Evolutionary conservation across 2,797 vertebrate species (phyloP).

Genomic region (Helarctos malayanus): DNA sequence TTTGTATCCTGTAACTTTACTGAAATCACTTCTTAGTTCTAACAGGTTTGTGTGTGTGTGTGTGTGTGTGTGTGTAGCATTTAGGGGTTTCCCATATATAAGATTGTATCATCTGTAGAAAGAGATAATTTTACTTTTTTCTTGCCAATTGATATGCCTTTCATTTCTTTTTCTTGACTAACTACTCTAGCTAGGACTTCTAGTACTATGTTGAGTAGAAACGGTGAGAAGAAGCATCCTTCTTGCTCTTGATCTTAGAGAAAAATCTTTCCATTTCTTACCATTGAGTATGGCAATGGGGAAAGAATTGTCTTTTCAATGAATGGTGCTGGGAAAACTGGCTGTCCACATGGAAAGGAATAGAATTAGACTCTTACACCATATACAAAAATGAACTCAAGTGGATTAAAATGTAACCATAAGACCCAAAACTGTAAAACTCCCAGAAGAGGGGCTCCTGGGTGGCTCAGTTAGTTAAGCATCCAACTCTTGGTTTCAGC

Average conservation of each 20-base stretch:
- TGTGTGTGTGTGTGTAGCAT: not conserved
- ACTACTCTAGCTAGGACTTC: not conserved
- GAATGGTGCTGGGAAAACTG: not conserved
- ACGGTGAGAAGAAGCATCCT: not conserved
- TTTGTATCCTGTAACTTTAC: not conserved
- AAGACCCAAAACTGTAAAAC: not conserved
- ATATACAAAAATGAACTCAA: not conserved
- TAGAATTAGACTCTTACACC: not conserved
- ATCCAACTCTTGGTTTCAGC: not conserved
- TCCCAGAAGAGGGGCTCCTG: not conserved
- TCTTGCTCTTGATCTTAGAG: not conserved
- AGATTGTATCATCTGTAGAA: not conserved
- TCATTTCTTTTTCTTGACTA: not conserved
- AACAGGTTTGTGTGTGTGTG: not conserved
- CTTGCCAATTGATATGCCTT: not conserved
- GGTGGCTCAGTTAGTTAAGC: not conserved
- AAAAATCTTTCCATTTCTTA: not conserved
- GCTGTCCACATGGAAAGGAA: not conserved
- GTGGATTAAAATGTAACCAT: not conserved
- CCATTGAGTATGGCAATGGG: not conserved
- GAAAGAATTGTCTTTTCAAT: not conserved
- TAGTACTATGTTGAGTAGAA: not conserved
- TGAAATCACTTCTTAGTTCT: not conserved
- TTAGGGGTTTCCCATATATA: not conserved
- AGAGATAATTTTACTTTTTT: not conserved